Evolutionary conservation across 2,797 vertebrate genomes (phyloP).

Genomic region (Pristis pectinata): DNA sequence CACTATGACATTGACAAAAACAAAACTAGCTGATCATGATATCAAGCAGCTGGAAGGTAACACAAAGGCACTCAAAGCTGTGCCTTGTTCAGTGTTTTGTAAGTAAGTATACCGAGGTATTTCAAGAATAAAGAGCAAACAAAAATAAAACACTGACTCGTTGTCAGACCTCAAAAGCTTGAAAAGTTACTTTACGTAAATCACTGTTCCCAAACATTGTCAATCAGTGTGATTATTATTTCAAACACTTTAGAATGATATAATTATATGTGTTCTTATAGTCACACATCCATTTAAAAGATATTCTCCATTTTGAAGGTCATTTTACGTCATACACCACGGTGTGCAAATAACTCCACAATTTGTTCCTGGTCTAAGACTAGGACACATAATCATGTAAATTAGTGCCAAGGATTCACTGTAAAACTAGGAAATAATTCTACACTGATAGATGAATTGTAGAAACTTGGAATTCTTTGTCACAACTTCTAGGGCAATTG

Average conservation of each 20-base stretch:
- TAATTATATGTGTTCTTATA: not conserved
- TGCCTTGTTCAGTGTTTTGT: not conserved
- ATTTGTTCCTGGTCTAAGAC: not conserved
- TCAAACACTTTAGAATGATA: constrained; percentile 3
- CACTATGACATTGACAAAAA: not conserved
- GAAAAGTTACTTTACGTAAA: not conserved
- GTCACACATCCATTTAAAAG: not conserved
- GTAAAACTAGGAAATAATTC: no score
- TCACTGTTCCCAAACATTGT: not conserved
- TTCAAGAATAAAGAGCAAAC: not conserved
- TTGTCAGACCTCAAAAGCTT: not conserved
- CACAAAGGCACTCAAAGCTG: not conserved
- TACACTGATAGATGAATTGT: no score
- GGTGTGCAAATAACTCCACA: not conserved
- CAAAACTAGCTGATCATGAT: not conserved
- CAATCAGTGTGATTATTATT: not conserved
- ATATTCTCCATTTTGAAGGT: not conserved
- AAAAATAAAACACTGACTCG: not conserved
- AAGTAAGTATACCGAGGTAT: not conserved
- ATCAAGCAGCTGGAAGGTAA: not conserved
- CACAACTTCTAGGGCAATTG: no score
- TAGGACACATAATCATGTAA: no score
- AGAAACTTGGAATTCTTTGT: no score
- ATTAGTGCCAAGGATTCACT: no score
- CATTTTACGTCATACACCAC: not conserved